Evolutionary conservation across 1,140 invertebrate species (phyloP), one percentile per base, ranked within the genome.

Genomic region (Meteorus sp.): DNA sequence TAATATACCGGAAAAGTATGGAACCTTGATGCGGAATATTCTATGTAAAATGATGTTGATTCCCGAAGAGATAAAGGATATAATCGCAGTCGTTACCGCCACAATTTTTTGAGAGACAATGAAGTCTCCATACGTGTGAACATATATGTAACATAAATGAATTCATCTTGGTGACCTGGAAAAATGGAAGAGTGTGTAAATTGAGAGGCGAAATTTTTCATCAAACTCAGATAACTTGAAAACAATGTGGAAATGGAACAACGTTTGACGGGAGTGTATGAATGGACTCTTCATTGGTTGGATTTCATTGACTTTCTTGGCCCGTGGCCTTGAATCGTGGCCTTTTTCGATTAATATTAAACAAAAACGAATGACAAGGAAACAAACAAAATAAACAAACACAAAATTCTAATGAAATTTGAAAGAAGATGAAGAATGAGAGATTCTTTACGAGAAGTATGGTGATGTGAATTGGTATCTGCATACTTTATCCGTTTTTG

Each of bases 311-410:
- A 68, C 72, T 73, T 70, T 71, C 65, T 69, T 73, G 71, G 73
- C 71, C 71, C 73, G 72, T 75, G 73, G 75, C 75, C 75, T 77
- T 77, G 67, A 72, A 75, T 59, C 64, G 75, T 77, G 75, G 73
- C 75, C 75, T 77, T 76, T 61, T 76, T 74, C 66, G 70, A 76
- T 65, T 73, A 75, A 72, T 59, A 41, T 56, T 72, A 72, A 68
- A 68, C 17, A 27, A 51, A 31, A 45, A 45, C 50, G n/a, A 52
- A 37, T 11, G 11, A 13, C 17, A 52, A 52, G 17, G 37, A 35
- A 35, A 62, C 60, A 55, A 17, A 44, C 39, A 44, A 68, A 63
- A 60, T 35, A 35, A 11, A 22, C 41, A 62, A 29, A 56, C n/a
- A n/a, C n/a, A n/a, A n/a, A n/a, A n/a, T n/a, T n/a, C n/a, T n/a